Evolutionary conservation across 1,140 invertebrate genomes (phyloP), one percentile per base, ranked within the genome.

Genomic region (Drosophila saltans): DNA sequence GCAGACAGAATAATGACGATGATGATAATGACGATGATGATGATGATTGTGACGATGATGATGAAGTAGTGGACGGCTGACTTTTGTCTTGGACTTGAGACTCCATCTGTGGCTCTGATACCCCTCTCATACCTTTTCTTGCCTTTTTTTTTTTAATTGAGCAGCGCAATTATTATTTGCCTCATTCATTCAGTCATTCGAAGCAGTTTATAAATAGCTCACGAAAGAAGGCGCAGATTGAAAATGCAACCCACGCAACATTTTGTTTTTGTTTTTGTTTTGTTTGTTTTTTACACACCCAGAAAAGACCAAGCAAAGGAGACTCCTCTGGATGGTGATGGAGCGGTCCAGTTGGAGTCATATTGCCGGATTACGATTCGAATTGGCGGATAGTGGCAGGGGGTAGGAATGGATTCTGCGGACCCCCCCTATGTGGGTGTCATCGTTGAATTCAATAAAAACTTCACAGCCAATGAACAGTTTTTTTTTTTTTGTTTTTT

Each of bases 91-190:
- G 61, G 62, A 65, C 58, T 69, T 71, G 66, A 66, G 67, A 2
- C 33, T 36, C 33, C 33, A 36, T 6, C 16, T 40, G 28, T 41
- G 21, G 52, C 24, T 61, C 39, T 36, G 6, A 66, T 68, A 64
- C 66, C 58, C 24, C 61, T 58, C 4, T 36, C 33, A 4, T 36
- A 5, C 33, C 33, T 33, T 52, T 36, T 33, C 45, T 55, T 33
- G 43, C 16, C 26, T 52, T 60, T 66, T 66, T 24, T 59, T 57
- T 86, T 86, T 88, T 88, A 88, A 88, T 88, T 88, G 83, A 88
- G 83, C 77, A 75, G 81, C 86, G 83, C 83, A 88, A 88, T 88
- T 88, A 88, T 88, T 89, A 88, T 88, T 86, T 79, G 58, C 56
- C 69, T 68, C 73, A 71, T 67, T 69, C 80, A 83, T 52, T 81